These are phyloP conservation scores for Hoplostethus mediterraneus DNA, from an alignment of 2,797 vertebrate species.

Conservation along the genomic window DNA sequence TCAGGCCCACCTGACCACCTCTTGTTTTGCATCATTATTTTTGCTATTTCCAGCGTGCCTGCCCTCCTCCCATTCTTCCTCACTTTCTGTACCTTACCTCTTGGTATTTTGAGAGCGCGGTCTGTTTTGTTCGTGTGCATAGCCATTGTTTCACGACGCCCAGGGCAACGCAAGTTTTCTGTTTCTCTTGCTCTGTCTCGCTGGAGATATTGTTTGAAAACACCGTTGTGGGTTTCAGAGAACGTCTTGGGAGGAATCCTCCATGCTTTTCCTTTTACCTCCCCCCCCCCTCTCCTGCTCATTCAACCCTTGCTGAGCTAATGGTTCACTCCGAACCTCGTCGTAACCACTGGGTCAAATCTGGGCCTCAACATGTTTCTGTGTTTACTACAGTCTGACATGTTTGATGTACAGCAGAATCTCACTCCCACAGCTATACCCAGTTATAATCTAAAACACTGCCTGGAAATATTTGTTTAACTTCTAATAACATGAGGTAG, in stretches of 20 bases:
- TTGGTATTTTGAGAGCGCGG: slow-evolving; percentile 64
- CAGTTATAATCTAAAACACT: neutral
- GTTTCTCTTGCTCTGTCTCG: slow-evolving; percentile 59
- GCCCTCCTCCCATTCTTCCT: slow-evolving; percentile 63
- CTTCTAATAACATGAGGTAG: too few relatives aligned
- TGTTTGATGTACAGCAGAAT: neutral
- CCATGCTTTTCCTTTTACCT: slow-evolving; percentile 20
- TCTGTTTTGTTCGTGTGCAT: slow-evolving; percentile 61
- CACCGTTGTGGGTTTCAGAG: slow-evolving; percentile 49
- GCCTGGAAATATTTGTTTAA: too few relatives aligned
- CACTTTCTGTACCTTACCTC: slow-evolving; percentile 55
- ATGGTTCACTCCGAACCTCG: slow-evolving; percentile 22
- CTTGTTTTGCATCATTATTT: slow-evolving; percentile 80
- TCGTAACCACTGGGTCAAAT: neutral
- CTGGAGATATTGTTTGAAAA: slow-evolving; percentile 70
- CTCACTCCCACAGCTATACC: neutral
- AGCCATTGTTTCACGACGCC: slow-evolving; percentile 71
- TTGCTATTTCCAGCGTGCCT: slow-evolving; percentile 67
- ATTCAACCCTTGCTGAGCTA: slow-evolving; percentile 30
- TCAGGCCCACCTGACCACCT: slow-evolving; percentile 68
- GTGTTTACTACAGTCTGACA: slow-evolving; percentile 9
- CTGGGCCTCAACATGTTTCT: neutral
- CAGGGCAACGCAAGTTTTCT: slow-evolving; percentile 66
- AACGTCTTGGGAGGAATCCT: slow-evolving; percentile 50
- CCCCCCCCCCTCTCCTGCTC: slow-evolving; percentile 11